phyloP scores from a whole-genome alignment of 53 echinoderm and acorn worm genomes.

The Holothuria leucospilota region DNA sequence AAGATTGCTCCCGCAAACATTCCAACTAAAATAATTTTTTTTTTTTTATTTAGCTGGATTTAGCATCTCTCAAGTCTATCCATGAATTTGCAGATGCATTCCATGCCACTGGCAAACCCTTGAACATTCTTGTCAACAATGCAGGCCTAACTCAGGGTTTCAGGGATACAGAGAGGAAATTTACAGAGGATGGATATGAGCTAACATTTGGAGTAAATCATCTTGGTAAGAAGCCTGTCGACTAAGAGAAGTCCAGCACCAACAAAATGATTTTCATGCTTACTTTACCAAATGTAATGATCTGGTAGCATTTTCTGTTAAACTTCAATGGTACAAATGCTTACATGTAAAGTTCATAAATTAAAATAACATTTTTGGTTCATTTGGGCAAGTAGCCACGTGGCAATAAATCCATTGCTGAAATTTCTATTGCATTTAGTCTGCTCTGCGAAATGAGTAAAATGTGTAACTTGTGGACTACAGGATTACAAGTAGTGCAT shows the following conservation, averaged over 20 bases:
- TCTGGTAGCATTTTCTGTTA: too few relatives aligned
- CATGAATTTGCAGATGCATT: slow-evolving; percentile 79
- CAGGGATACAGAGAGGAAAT: slow-evolving; percentile 14
- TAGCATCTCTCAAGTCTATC: slow-evolving; percentile 79
- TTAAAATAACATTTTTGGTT: not conserved
- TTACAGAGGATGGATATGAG: slow-evolving; percentile 88
- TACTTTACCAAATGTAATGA: too few relatives aligned
- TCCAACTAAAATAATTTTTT: not conserved
- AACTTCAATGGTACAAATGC: too few relatives aligned
- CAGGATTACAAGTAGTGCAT: too few relatives aligned
- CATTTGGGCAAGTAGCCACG: not conserved
- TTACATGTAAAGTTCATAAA: not conserved
- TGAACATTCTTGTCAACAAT: slow-evolving; percentile 86
- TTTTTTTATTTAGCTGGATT: slow-evolving; percentile 68
- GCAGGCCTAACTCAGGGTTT: slow-evolving; percentile 73
- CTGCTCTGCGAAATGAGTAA: too few relatives aligned
- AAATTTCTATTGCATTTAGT: too few relatives aligned
- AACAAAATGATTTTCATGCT: too few relatives aligned
- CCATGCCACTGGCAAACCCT: slow-evolving; percentile 71
- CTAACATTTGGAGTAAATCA: slow-evolving; percentile 84
- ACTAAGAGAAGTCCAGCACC: too few relatives aligned
- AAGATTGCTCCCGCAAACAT: not conserved
- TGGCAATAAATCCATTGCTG: too few relatives aligned
- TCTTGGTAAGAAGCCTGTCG: slow-evolving; percentile 58
- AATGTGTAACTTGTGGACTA: too few relatives aligned